These are phyloP conservation scores for Chloroceryle amazona DNA, from an alignment of 2,797 vertebrate genomes.

Conservation along the genomic window DNA sequence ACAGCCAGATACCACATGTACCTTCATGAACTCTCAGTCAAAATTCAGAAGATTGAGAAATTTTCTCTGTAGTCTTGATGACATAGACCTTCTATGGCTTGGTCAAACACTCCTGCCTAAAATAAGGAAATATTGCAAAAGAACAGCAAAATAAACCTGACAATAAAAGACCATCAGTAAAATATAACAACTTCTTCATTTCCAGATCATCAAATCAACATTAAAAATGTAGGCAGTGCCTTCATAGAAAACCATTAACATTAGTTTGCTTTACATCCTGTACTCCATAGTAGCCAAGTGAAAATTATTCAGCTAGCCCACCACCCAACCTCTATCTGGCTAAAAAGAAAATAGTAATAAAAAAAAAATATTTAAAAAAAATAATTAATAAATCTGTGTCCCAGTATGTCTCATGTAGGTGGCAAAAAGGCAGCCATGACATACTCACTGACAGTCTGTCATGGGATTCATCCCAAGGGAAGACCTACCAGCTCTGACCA, in stretches of 20 bases:
- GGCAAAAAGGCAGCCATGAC: neutral
- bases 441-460: neutral
- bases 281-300: neutral
- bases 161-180: neutral
- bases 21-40: slow-evolving; percentile 83
- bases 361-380: neutral
- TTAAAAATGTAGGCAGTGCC: neutral
- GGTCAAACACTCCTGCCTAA: slow-evolving; percentile 86
- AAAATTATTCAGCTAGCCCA: neutral
- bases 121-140: slow-evolving; percentile 20
- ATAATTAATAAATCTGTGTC: no score
- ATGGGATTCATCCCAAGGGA: neutral
- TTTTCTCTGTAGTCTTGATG: slow-evolving; percentile 79
- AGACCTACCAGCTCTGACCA: neutral
- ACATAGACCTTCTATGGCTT: slow-evolving; percentile 81
- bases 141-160: neutral
- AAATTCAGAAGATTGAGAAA: slow-evolving; percentile 83
- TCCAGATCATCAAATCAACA: neutral
- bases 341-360: neutral
- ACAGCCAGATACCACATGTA: neutral
- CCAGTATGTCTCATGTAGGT: neutral
- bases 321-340: neutral
- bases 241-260: neutral
- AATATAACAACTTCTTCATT: neutral
- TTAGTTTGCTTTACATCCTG: neutral